Evolutionary conservation across 2,797 vertebrate species (phyloP).

Genomic region (Gymnothorax reevesii): DNA sequence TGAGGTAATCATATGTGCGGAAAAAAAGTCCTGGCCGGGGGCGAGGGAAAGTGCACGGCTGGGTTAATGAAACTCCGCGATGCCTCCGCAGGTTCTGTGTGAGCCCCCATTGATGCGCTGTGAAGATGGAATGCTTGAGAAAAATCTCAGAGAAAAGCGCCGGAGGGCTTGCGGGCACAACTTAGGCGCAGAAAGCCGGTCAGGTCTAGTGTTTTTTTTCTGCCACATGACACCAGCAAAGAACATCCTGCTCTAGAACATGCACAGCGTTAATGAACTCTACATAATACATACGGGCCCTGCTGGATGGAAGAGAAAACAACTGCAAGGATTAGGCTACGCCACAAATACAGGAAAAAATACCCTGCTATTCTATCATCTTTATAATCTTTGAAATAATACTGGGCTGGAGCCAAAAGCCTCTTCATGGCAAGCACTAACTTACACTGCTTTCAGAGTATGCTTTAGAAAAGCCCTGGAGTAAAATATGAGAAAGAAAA

Average conservation of each 20-base stretch:
- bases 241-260: neutral
- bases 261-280: too few relatives aligned
- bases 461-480: neutral
- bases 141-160: neutral
- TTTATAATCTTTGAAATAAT: too few relatives aligned
- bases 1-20: constrained; percentile 24
- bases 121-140: constrained; percentile 34
- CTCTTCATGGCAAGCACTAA: neutral
- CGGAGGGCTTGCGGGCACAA: neutral
- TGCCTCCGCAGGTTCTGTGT: neutral
- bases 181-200: neutral
- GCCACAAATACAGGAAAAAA: too few relatives aligned
- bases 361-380: neutral
- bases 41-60: constrained; percentile 27
- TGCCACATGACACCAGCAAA: neutral
- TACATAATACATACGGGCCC: too few relatives aligned
- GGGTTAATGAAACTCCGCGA: constrained; percentile 22
- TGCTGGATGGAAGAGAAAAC: too few relatives aligned
- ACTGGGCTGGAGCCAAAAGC: neutral
- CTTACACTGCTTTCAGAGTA: neutral
- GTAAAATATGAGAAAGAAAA: neutral
- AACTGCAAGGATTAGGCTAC: too few relatives aligned
- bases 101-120: constrained; percentile 37
- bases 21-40: constrained; percentile 23
- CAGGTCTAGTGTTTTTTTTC: neutral